Conservation (phyloP, 2,113 vertebrate species). For the Austrofundulus limnaeus region DNA sequence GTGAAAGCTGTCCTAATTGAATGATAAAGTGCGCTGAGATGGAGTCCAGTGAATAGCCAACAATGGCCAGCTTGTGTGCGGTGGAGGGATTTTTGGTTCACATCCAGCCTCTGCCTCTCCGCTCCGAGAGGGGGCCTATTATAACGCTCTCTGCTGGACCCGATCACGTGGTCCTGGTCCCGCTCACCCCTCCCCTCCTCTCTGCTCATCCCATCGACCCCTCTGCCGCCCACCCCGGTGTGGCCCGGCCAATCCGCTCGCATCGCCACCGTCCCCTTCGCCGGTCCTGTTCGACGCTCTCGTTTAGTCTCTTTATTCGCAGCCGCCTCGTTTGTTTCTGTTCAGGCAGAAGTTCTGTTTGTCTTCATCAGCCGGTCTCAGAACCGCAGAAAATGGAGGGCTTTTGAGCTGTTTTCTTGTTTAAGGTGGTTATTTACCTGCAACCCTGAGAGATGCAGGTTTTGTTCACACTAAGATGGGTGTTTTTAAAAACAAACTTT, state of each 20-base stretch:
- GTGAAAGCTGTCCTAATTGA: conserved; percentile 88
- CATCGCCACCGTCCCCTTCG: conserved; percentile 54
- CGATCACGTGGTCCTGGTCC: conserved; percentile 71
- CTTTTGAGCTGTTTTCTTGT: too few relatives aligned
- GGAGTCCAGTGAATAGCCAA: conserved; percentile 83
- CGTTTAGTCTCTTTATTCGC: conserved; percentile 36
- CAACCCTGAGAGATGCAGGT: too few relatives aligned
- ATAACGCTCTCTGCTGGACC: conserved; percentile 81
- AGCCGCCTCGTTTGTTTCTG: too few relatives aligned
- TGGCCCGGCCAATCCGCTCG: conserved; percentile 60
- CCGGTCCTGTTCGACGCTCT: conserved; percentile 69
- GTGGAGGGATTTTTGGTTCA: conserved; percentile 82
- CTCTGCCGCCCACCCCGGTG: conserved; percentile 24
- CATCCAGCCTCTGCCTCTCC: conserved; percentile 80
- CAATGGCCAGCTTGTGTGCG: conserved; percentile 85
- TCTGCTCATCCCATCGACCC: conserved; percentile 13
- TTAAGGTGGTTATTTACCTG: too few relatives aligned
- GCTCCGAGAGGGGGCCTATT: conserved; percentile 82
- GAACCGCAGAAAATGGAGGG: too few relatives aligned
- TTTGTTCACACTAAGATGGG: too few relatives aligned
- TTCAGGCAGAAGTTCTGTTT: too few relatives aligned
- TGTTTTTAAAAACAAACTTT: too few relatives aligned
- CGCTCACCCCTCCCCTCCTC: conserved; percentile 25
- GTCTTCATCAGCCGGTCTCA: too few relatives aligned
- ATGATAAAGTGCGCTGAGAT: conserved; percentile 86